phyloP scores from a whole-genome alignment of 2,888 invertebrate genomes.

The Amaurobius ferox region DNA sequence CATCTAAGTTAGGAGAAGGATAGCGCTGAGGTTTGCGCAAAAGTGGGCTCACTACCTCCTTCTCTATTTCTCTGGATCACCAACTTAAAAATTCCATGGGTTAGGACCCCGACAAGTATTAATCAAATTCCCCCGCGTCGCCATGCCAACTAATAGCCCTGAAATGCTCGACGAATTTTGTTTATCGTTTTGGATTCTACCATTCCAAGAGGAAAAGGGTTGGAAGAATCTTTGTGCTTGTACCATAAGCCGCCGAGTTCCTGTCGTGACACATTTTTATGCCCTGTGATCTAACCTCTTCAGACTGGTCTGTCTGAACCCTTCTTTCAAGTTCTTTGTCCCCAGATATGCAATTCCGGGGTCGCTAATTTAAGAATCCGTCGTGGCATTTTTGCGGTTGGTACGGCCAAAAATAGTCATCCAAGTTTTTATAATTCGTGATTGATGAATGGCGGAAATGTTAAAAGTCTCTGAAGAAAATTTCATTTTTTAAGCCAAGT shows the following conservation, averaged over 20 bases:
- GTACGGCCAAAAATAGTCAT: slow-evolving; percentile 47
- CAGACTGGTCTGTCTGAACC: neutral
- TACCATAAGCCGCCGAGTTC: slow-evolving; percentile 23
- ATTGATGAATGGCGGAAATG: slow-evolving; percentile 44
- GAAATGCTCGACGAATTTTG: slow-evolving; percentile 55
- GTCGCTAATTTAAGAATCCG: slow-evolving; percentile 22
- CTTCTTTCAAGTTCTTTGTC: slow-evolving; percentile 13
- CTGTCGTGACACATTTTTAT: slow-evolving; percentile 27
- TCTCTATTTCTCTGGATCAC: slow-evolving; percentile 22
- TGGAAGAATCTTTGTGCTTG: slow-evolving; percentile 26
- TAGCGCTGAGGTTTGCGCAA: slow-evolving; percentile 46
- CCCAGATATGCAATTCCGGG: slow-evolving; percentile 31
- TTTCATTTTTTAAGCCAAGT: neutral
- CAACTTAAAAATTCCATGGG: neutral
- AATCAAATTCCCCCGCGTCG: slow-evolving; percentile 36
- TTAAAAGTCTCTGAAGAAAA: slow-evolving; percentile 30
- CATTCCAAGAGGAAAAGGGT: slow-evolving; percentile 30
- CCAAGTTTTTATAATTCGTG: slow-evolving; percentile 34
- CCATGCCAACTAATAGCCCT: slow-evolving; percentile 40
- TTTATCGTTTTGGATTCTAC: slow-evolving; percentile 36
- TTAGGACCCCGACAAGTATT: slow-evolving; percentile 54
- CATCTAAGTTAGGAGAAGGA: slow-evolving; percentile 59
- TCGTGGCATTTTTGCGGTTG: slow-evolving; percentile 31
- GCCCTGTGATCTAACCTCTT: slow-evolving; percentile 34
- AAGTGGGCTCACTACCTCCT: slow-evolving; percentile 2